phyloP scores from a whole-genome alignment of 2,113 vertebrate genomes.

The Carassius carassius region DNA sequence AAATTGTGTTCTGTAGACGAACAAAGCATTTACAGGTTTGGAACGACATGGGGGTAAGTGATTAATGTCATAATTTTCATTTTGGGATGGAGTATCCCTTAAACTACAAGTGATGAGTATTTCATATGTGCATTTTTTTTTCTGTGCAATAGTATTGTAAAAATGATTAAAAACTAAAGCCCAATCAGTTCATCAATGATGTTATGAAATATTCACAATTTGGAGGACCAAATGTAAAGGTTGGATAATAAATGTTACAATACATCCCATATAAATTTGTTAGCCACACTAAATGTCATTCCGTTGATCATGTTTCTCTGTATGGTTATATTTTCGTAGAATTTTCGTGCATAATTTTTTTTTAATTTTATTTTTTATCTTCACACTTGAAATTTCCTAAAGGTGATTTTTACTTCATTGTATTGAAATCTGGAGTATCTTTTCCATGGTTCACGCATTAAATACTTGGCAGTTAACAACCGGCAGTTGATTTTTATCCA shows the following conservation, averaged over 20 bases:
- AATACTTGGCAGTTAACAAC: neutral
- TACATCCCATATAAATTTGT: neutral
- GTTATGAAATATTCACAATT: neutral
- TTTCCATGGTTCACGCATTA: neutral
- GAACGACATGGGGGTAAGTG: too few relatives aligned
- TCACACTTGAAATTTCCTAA: neutral
- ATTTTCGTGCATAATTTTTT: neutral
- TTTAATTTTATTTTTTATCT: neutral
- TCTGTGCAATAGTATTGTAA: neutral
- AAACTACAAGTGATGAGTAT: neutral
- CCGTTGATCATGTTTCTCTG: neutral
- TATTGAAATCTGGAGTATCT: neutral
- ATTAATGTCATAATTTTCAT: too few relatives aligned
- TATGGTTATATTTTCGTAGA: neutral
- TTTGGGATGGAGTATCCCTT: too few relatives aligned
- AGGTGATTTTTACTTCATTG: neutral
- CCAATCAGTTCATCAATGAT: neutral
- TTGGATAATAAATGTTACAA: neutral
- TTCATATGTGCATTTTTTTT: neutral
- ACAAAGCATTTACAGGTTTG: too few relatives aligned
- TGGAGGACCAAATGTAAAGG: neutral
- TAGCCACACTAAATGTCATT: neutral
- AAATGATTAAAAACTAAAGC: neutral
- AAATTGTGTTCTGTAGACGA: too few relatives aligned
- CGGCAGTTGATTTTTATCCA: neutral